Conservation (phyloP, 2,888 invertebrate species). For the Campoletis raptor region DNA sequence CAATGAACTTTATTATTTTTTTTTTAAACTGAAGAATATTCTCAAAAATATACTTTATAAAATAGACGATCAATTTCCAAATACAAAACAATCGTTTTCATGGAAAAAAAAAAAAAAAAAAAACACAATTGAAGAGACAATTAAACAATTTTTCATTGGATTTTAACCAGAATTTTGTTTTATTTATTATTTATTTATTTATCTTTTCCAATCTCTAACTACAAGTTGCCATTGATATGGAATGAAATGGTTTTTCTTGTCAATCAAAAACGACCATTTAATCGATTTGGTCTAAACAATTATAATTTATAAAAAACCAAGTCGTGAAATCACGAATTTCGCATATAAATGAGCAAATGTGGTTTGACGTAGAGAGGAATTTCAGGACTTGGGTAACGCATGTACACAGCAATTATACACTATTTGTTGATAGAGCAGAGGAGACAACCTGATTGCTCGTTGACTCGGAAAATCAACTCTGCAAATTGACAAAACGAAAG, state of each 20-base stretch:
- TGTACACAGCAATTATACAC: background rate
- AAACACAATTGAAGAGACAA: too few species aligned
- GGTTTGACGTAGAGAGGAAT: constrained; percentile 3
- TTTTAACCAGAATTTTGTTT: too few species aligned
- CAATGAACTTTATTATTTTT: too few species aligned
- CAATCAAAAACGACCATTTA: background rate
- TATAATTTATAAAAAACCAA: constrained; percentile 17
- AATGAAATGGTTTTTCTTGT: too few species aligned
- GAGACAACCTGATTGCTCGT: constrained; percentile 70
- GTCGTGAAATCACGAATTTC: constrained; percentile 19
- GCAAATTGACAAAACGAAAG: constrained; percentile 65
- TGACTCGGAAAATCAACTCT: constrained; percentile 76
- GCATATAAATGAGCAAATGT: constrained; percentile 23
- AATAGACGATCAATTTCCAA: too few species aligned
- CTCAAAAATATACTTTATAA: too few species aligned
- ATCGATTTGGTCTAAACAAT: constrained; percentile 43
- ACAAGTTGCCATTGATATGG: too few species aligned
- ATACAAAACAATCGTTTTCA: background rate
- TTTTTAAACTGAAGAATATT: too few species aligned
- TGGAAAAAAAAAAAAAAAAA: too few species aligned
- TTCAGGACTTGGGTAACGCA: constrained; percentile 34
- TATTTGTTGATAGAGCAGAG: constrained; percentile 21
- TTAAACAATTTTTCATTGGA: background rate
- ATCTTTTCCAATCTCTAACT: too few species aligned
- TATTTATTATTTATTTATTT: too few species aligned